phyloP scores from a whole-genome alignment of 2,888 invertebrate genomes.

The Candidula unifasciata region DNA sequence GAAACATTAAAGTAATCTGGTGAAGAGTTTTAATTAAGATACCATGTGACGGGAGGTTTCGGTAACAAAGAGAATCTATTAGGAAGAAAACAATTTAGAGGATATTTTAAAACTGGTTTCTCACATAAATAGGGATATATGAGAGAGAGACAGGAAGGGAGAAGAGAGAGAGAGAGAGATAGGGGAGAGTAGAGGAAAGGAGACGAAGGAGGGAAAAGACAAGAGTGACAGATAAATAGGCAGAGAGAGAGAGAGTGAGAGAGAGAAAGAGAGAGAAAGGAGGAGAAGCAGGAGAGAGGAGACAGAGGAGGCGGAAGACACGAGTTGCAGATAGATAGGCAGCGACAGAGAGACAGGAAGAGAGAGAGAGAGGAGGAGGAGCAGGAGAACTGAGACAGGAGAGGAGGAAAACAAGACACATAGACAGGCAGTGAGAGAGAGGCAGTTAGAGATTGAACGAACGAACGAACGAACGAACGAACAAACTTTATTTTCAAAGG shows the following conservation, averaged over 20 bases:
- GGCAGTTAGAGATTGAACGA: background rate
- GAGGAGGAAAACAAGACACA: no score
- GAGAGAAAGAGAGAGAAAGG: background rate
- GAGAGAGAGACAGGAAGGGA: no score
- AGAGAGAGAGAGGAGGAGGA: background rate
- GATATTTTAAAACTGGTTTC: background rate
- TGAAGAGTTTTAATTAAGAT: conserved; percentile 18
- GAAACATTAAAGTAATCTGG: conserved; percentile 33
- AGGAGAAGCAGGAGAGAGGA: no score
- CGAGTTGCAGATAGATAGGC: no score
- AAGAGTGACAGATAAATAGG: background rate
- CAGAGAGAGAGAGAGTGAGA: background rate
- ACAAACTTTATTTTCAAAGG: no score
- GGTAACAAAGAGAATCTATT: background rate
- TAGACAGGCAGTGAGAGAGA: background rate
- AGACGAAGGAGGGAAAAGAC: no score
- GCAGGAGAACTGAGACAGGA: no score
- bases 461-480: no score
- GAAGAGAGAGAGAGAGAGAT: no score
- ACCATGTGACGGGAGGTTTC: background rate
- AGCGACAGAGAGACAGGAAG: background rate
- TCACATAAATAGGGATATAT: no score
- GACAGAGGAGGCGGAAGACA: no score
- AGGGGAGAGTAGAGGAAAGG: no score
- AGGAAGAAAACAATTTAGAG: background rate